Percentiles rank a stretch among this genome's conserved stretches.
These are phyloP conservation scores for Oligia latruncula DNA, from an alignment of 2,888 invertebrate species.

Conservation along the genomic window DNA sequence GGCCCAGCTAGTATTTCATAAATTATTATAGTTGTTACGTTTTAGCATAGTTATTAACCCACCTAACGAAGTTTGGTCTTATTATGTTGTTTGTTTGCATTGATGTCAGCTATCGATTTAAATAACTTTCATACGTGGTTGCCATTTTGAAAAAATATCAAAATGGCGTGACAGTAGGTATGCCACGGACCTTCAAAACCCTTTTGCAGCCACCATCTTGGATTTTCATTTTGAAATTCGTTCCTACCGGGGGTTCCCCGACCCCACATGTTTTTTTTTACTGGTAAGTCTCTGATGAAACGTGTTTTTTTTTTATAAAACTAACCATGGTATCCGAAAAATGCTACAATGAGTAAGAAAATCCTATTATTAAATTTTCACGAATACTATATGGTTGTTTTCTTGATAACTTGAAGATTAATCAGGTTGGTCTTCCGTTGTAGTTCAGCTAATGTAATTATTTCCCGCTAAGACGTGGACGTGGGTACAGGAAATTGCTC, in stretches of 20 bases:
- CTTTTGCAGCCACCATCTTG: not conserved
- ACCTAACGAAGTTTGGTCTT: not conserved
- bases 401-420: conserved; percentile 19
- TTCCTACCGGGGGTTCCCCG: not conserved
- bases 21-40: not conserved
- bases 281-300: not conserved
- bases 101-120: not conserved
- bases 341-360: not conserved
- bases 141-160: not conserved
- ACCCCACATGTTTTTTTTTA: not conserved
- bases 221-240: not conserved
- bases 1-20: not conserved
- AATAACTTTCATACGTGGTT: not conserved
- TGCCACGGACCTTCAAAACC: not conserved
- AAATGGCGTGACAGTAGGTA: not conserved
- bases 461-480: conserved; percentile 30
- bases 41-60: not conserved
- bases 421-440: conserved; percentile 18
- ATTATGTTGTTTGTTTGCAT: not conserved
- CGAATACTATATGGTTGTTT: not conserved
- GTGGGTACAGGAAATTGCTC: conserved; percentile 39
- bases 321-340: not conserved
- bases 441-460: conserved; percentile 31
- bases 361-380: not conserved
- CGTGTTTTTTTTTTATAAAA: not conserved